Evolutionary conservation across 2,113 vertebrate species (phyloP), one percentile per base, ranked within the genome.

Genomic region (Sinocyclocheilus maitianheensis): DNA sequence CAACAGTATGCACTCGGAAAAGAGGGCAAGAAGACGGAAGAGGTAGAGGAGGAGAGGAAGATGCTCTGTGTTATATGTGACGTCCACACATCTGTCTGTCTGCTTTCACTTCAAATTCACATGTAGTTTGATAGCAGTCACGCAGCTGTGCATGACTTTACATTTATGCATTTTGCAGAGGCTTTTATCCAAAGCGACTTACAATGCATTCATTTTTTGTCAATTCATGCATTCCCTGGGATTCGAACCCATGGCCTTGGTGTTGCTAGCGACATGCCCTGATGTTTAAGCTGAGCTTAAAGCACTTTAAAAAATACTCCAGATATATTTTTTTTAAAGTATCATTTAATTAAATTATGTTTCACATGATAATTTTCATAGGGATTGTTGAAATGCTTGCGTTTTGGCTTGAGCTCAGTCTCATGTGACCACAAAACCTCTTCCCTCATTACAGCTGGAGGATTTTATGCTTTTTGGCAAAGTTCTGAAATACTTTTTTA

Each of bases 1-100:
- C 86, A 40, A 14, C 84, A 93, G 58, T 97, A 94, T 0, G 94
- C 91, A 6, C 94, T 98, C 0, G 97, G 97, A 74, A 96, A 96
- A 85, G 95, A 96, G 53, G 95, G 96, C 84, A 97, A 94, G 88
- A 94, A 87, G 84, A 95, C 86, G 0, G 95, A 97, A 77, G 95
- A 97, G 95, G 97, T 97, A 88, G 81, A 86, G 2, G 0, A n/a
- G 12, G 16, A 18, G 43, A n/a, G 69, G 2, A 34, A 53, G 58
- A 71, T 14, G 16, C 20, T 53, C 2, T 37, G 30, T 26, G 11
- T 51, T 51, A 51, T 51, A 51, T 46, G 43, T 46, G 48, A 51
- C 12, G 48, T 51, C 48, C 9, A 1, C 40, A 46, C 43, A 46
- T 46, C 46, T 51, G 48, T 53, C 51, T 48, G 5, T 53, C 26